Evolutionary conservation across 1,140 invertebrate species (phyloP).

Genomic region (Plodia interpunctella): DNA sequence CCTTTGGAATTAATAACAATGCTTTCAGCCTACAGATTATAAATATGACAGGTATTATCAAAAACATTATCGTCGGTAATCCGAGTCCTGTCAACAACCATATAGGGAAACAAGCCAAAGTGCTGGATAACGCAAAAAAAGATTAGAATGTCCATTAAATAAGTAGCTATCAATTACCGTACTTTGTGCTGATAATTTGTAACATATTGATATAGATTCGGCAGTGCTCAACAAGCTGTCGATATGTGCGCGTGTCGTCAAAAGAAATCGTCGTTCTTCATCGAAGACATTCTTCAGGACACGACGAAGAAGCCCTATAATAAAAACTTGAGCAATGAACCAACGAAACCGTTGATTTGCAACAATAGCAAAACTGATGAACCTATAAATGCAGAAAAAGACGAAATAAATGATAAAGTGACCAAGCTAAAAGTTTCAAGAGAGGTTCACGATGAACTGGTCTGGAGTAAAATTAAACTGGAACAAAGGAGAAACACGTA

Average conservation of each 20-base stretch:
- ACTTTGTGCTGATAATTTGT: slow-evolving; percentile 42
- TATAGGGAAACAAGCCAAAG: slow-evolving; percentile 11
- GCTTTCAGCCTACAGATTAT: slow-evolving; percentile 8
- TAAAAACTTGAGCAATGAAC: slow-evolving; percentile 39
- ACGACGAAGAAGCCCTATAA: slow-evolving; percentile 34
- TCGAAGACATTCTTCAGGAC: slow-evolving; percentile 59
- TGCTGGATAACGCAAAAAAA: slow-evolving; percentile 23
- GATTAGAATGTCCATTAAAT: slow-evolving; percentile 67
- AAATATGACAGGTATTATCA: slow-evolving; percentile 6
- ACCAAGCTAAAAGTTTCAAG: slow-evolving; percentile 34
- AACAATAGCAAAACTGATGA: slow-evolving; percentile 17
- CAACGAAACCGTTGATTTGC: slow-evolving; percentile 36
- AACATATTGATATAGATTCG: slow-evolving; percentile 51
- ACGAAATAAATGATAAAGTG: slow-evolving; percentile 19
- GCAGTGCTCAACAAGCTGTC: slow-evolving; percentile 46
- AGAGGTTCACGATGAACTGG: slow-evolving; percentile 43
- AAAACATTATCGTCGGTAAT: slow-evolving; percentile 8
- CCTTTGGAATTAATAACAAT: slow-evolving; percentile 11
- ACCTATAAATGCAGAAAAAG: slow-evolving; percentile 5
- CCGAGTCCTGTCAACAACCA: slow-evolving; percentile 9
- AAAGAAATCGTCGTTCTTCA: slow-evolving; percentile 64
- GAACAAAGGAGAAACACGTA: slow-evolving; percentile 58
- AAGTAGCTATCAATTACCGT: slow-evolving; percentile 70
- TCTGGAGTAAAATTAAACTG: slow-evolving; percentile 40
- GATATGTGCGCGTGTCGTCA: slow-evolving; percentile 67